A percentile compares a stretch with the other conserved stretches of the same genome.
These are phyloP conservation scores for Actias luna DNA, from an alignment of 2,888 invertebrate species.

Conservation along the genomic window DNA sequence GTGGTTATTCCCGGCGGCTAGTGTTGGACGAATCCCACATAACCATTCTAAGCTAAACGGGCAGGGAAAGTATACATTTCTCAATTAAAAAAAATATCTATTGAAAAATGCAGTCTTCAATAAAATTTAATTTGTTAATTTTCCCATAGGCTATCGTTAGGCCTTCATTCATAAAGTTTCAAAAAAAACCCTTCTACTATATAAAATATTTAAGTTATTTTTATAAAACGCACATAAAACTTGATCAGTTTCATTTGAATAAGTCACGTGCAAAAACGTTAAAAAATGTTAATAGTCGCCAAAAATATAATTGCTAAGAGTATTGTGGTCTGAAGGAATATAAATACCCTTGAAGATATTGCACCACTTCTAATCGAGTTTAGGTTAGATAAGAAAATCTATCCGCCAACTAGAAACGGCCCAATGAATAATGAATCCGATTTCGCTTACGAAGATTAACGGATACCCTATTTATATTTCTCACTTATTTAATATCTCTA, in stretches of 20 bases:
- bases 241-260: background rate
- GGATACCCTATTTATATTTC: background rate
- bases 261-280: background rate
- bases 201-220: too few relatives aligned
- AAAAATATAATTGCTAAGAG: background rate
- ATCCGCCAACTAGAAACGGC: background rate
- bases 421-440: conserved; percentile 5
- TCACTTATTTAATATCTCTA: background rate
- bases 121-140: too few relatives aligned
- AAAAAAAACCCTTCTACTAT: too few relatives aligned
- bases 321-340: background rate
- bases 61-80: too few relatives aligned
- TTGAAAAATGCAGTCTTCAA: too few relatives aligned
- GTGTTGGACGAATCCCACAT: too few relatives aligned
- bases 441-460: conserved; percentile 3
- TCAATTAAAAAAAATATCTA: too few relatives aligned
- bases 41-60: too few relatives aligned
- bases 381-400: background rate
- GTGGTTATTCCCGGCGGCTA: too few relatives aligned
- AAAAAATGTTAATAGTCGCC: background rate
- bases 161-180: too few relatives aligned
- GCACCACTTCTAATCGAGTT: background rate
- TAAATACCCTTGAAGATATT: background rate
- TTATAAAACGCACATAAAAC: background rate
- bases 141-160: too few relatives aligned